A percentile compares a stretch with the other conserved stretches of the same genome.
Conservation (phyloP, 2,797 vertebrate species). For the Miichthys miiuy region DNA sequence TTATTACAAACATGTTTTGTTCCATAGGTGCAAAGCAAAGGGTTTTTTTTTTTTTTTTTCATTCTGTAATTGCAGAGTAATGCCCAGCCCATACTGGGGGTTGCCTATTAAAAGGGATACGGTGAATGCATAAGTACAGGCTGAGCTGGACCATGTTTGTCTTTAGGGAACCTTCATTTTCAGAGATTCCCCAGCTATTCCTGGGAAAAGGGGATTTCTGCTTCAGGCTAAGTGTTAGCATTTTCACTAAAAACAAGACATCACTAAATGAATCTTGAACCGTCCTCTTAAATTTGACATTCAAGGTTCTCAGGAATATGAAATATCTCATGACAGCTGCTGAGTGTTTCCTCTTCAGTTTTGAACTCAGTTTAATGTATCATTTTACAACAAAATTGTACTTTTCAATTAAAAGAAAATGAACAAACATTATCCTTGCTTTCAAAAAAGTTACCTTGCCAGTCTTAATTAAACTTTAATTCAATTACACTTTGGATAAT, state of each 20-base stretch:
- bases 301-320: slow-evolving; percentile 17
- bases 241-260: slow-evolving; percentile 23
- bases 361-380: not conserved
- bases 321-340: slow-evolving; percentile 24
- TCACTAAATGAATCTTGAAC: slow-evolving; percentile 9
- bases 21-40: slow-evolving; percentile 59
- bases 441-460: not conserved
- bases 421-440: not conserved
- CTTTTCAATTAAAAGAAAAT: slow-evolving; percentile 22
- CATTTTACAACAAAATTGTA: not conserved
- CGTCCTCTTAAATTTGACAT: slow-evolving; percentile 1
- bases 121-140: slow-evolving; percentile 1
- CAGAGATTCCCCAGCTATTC: slow-evolving; percentile 29
- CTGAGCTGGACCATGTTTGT: slow-evolving; percentile 23
- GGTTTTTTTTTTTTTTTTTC: slow-evolving; percentile 14
- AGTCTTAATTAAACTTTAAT: not conserved
- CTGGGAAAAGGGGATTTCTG: slow-evolving; percentile 35
- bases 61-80: slow-evolving; percentile 42
- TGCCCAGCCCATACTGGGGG: slow-evolving; percentile 22
- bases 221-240: not conserved
- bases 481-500: not conserved
- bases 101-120: slow-evolving; percentile 40
- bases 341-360: slow-evolving; percentile 5
- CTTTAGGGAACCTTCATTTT: slow-evolving; percentile 37
- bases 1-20: slow-evolving; percentile 65